Evolutionary conservation across 2,113 vertebrate genomes (phyloP), one percentile per base, ranked within the genome.

Genomic region (Chelonoidis abingdonii): DNA sequence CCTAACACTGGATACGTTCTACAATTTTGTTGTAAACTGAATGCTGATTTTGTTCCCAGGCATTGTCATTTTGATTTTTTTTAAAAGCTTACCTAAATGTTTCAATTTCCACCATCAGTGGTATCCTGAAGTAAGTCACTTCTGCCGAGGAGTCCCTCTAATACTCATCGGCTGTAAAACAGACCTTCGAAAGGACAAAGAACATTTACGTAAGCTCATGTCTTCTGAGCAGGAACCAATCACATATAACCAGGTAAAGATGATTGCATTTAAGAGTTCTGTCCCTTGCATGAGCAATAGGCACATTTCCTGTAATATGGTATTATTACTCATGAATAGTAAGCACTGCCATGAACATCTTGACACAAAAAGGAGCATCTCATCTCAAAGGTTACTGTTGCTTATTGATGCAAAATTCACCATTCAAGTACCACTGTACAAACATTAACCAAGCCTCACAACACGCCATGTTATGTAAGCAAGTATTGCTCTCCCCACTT

Each of bases 121-220:
- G 99, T 98, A 98, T 95, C 99, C 99, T 16, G 99, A 99, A 91
- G 99, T 99, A 83, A 99, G 97, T 50, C 99, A 99, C 94, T 99
- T 99, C 97, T 99, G 99, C 96, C 97, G 88, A 1, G 98, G 99
- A 1, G 97, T 92, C 8, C 99, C 99, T 0, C 94, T 98, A 7
- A 98, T 99, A n/a, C 98, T 99, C 88, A 99, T 99, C 7, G 99
- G 99, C 96, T 99, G 99, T 98, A 99, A 99, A 97, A 99, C 99
- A 0, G 99, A 99, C 97, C 99, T 99, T 3, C 97, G 99, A 76
- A 99, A 99, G 95, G 99, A 99, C 89, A 99, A 99, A 95, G 99
- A 99, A 86, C 98, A 99, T 50, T 44, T 98, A 21, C 98, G 99
- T 88, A 99, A 98, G 95, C 98, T 99, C 56, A 98, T 97, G 95